A percentile compares a stretch with the other conserved stretches of the same genome.
These are phyloP conservation scores for Plagodis pulveraria DNA, from an alignment of 2,888 invertebrate genomes.

Conservation along the genomic window DNA sequence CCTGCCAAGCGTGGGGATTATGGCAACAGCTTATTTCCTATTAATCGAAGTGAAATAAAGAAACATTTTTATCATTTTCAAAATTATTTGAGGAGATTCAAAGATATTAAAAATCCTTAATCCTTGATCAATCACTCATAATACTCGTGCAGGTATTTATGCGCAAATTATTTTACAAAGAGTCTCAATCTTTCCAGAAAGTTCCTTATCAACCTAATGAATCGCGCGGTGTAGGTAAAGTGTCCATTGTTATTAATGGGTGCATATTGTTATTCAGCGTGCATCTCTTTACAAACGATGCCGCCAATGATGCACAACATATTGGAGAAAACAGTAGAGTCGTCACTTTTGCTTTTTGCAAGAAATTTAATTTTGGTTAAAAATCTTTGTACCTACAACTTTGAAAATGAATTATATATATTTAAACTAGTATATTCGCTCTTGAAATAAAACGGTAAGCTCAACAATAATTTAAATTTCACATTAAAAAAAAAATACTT, in stretches of 20 bases:
- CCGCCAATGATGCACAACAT: constrained; percentile 63
- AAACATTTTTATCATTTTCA: too few species aligned
- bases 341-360: background rate
- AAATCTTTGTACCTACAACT: background rate
- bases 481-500: too few species aligned
- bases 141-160: background rate
- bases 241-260: constrained; percentile 53
- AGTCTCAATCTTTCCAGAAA: constrained; percentile 17
- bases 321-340: constrained; percentile 46
- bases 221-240: constrained; percentile 56
- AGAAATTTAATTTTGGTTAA: background rate
- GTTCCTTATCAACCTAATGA: constrained; percentile 42
- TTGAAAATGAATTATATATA: too few species aligned
- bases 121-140: too few species aligned
- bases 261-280: constrained; percentile 70
- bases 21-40: too few species aligned
- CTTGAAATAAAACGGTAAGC: too few species aligned
- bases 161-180: constrained; percentile 4
- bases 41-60: too few species aligned
- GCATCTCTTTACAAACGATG: constrained; percentile 71
- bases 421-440: too few species aligned
- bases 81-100: too few species aligned
- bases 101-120: too few species aligned
- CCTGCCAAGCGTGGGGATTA: too few species aligned
- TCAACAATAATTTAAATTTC: too few species aligned